A percentile compares a stretch with the other conserved stretches of the same genome.
Evolutionary conservation across 2,797 vertebrate species (phyloP).

Genomic region (Sebastes jordani): DNA sequence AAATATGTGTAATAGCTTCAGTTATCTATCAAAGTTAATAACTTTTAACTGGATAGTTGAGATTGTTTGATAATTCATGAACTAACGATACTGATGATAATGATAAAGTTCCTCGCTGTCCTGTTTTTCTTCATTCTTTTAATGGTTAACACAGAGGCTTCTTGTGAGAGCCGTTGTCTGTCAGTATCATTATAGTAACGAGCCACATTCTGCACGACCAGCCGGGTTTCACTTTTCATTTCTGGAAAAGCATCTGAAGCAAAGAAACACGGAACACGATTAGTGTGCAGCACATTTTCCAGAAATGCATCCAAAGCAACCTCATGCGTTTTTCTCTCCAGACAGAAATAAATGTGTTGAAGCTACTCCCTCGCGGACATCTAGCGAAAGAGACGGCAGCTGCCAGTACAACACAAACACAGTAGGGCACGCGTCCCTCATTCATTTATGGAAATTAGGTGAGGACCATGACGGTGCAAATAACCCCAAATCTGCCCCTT

Average conservation of each 20-base stretch:
- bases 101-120: neutral
- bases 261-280: conserved; percentile 6
- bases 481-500: conserved; percentile 27
- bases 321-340: neutral
- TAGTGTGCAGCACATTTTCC: conserved; percentile 16
- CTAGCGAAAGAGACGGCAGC: conserved; percentile 47
- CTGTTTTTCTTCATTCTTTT: neutral
- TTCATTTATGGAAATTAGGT: conserved; percentile 73
- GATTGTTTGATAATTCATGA: neutral
- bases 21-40: neutral
- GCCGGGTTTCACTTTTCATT: conserved; percentile 19
- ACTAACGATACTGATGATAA: neutral
- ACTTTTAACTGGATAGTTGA: neutral
- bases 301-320: conserved; percentile 15
- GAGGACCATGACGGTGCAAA: conserved; percentile 58
- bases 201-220: conserved; percentile 1
- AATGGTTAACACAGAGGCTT: conserved; percentile 23
- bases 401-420: conserved; percentile 47
- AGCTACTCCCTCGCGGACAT: neutral
- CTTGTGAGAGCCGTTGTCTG: conserved; percentile 8
- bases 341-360: conserved; percentile 10
- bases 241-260: conserved; percentile 30
- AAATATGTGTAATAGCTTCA: neutral
- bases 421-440: conserved; percentile 57
- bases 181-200: conserved; percentile 15